Percentiles rank a stretch among this genome's conserved stretches.
Conservation (phyloP, 2,797 vertebrate species). For the Nyctibius grandis region DNA sequence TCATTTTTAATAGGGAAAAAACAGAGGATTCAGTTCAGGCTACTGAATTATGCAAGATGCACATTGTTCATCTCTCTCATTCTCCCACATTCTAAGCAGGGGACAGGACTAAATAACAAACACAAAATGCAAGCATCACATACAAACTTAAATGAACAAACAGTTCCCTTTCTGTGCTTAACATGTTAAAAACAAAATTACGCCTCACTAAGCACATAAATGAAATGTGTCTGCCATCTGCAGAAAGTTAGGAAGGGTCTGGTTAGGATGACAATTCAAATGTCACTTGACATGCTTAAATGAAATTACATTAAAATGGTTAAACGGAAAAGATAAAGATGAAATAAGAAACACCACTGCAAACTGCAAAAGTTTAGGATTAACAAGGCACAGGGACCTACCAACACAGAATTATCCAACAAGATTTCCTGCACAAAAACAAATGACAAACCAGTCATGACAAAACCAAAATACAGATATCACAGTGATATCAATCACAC, state of each 20-base stretch:
- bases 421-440: conserved; percentile 91
- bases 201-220: conserved; percentile 50
- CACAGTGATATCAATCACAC: conserved; percentile 61
- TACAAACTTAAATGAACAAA: conserved; percentile 37
- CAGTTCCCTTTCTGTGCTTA: conserved; percentile 35
- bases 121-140: conserved; percentile 68
- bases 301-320: conserved; percentile 65
- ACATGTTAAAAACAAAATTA: conserved; percentile 48
- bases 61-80: conserved; percentile 38
- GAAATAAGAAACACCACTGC: conserved; percentile 68
- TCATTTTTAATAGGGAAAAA: conserved; percentile 22
- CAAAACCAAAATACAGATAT: conserved; percentile 69
- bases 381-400: conserved; percentile 80
- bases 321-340: conserved; percentile 66
- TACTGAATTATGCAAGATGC: conserved; percentile 18
- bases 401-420: conserved; percentile 94
- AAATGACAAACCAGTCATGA: conserved; percentile 83
- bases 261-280: conserved; percentile 59
- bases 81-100: conserved; percentile 34
- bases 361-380: conserved; percentile 69
- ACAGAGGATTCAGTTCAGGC: conserved; percentile 11
- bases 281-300: conserved; percentile 69
- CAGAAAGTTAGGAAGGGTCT: conserved; percentile 64
- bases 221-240: conserved; percentile 35
- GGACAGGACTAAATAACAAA: conserved; percentile 22